Evolutionary conservation across 2,113 vertebrate genomes (phyloP), one percentile per base, ranked within the genome.

Genomic region (Trinectes maculatus): DNA sequence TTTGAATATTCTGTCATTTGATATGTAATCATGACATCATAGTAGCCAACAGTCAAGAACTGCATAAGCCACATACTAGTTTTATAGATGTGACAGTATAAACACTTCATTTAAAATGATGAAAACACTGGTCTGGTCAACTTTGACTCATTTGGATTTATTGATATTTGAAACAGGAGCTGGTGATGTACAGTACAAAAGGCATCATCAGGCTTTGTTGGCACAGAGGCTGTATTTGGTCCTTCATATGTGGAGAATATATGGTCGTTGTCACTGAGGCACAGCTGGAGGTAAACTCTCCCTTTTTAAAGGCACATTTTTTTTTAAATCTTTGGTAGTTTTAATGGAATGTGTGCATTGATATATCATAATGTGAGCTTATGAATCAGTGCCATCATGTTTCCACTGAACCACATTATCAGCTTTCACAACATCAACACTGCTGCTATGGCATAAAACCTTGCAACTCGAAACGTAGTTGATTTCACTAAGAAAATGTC

Each of bases 161-260:
- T 83, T 78, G 33, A 49, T 1, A 26, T 34, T 49, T 5, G 53
- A 70, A 64, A 84, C 60, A 77, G 26, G 3, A 22, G n/a, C 15
- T 8, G 31, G 54, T 79, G n/a, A n/a, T 24, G 72, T 59, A 82
- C 0, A 3, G 19, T 43, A 8, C 57, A 16, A 62, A 78, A 24
- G 43, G n/a, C n/a, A n/a, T n/a, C 65, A 74, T 39, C 37, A 16
- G 5, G 1, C 64, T 60, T 61, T 13, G 2, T 51, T 58, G 67
- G 39, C 51, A 72, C 19, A 83, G 25, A 69, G 11, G 31, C 36
- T 67, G 15, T 3, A 16, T 78, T 73, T 75, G 78, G 65, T 86
- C 76, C 49, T 77, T 69, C 21, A 53, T 24, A 21, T 0, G 1
- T 55, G 1, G 26, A 54, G 10, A 74, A 57, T 25, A 12, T 0